Percentiles rank a stretch among this genome's conserved stretches.
Conservation (phyloP, 2,888 invertebrate genomes). For the Scaptomyza parva region DNA sequence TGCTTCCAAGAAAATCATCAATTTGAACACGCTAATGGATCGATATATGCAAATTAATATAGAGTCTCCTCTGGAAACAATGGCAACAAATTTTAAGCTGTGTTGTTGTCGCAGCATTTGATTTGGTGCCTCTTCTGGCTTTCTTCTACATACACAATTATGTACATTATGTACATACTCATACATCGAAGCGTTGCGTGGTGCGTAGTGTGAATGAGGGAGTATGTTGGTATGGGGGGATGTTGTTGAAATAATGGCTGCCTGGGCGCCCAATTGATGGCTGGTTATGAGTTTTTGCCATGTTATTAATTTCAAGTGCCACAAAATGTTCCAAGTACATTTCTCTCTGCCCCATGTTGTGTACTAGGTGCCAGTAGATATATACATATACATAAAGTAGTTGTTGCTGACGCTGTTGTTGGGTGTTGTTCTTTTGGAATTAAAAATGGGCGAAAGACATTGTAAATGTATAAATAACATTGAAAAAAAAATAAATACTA, state of each 20-base stretch:
- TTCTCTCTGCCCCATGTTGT: conserved; percentile 10
- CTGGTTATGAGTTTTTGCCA: conserved; percentile 52
- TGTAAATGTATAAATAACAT: too few species aligned
- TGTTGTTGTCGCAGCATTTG: conserved; percentile 40
- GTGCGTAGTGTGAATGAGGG: not conserved
- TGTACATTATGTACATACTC: too few species aligned
- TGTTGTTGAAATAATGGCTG: conserved; percentile 32
- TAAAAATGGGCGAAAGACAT: conserved; percentile 26
- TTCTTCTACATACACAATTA: not conserved
- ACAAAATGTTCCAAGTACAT: conserved; percentile 50
- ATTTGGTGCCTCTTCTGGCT: conserved; percentile 15
- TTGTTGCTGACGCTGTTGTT: conserved; percentile 3
- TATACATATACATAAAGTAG: not conserved
- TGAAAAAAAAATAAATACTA: too few species aligned
- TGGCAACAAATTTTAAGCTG: conserved; percentile 29
- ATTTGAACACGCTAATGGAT: conserved; percentile 40
- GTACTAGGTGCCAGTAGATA: not conserved
- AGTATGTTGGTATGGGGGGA: too few species aligned
- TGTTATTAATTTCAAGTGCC: conserved; percentile 68
- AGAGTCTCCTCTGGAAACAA: conserved; percentile 38
- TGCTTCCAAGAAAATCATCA: conserved; percentile 23
- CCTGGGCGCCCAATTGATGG: conserved; percentile 55
- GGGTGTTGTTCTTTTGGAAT: not conserved
- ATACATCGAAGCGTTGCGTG: too few species aligned
- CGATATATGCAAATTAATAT: conserved; percentile 57